Base-by-base conservation (phyloP, 2,888 invertebrate genomes). In the Hedychridium roseum region DNA sequence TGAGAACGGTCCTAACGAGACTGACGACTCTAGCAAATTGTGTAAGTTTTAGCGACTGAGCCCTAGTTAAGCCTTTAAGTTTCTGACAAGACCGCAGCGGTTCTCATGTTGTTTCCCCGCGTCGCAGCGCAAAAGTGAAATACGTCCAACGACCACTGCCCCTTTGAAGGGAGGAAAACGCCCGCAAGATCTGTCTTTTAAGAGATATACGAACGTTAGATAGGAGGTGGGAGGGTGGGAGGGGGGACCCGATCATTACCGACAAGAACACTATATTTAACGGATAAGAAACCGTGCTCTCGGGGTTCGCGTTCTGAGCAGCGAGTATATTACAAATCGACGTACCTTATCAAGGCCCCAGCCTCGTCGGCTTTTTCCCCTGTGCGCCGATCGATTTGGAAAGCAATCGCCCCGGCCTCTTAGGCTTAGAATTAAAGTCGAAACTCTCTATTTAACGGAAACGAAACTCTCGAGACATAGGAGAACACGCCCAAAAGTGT, bases 351-450 rank as follows among this genome's bases (percentile, higher is more conserved):
- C 23, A 16, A 41, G 23, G 23, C 21, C 32, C 14, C 17, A 27
- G 9, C 26, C 17, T 12, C 45, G 36, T 50, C 51, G 53, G 43
- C 43, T 51, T 46, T 54, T 60, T 52, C 43, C 54, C 43, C 37
- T 17, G 35, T 16, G 23, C 7, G 12, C 16, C 23, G 14, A 17
- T 21, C 48, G 57, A 66, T 69, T 70, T 74, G 74, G 73, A 73
- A 73, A 71, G n/a, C n/a, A 71, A 69, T 73, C 70, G 71, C 50
- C 62, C 55, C 42, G 50, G 39, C 54, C n/a, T 61, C 60, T 67
- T 66, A 58, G 63, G 66, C 55, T 64, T 70, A 66, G 60, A 48
- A 51, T 66, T 60, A 57, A 54, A 57, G 31, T 42, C 35, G 43
- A 46, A 41, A 20, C 45, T 18, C 43, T 43, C 23, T 6, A 36